A percentile compares a stretch with the other conserved stretches of the same genome.
Evolutionary conservation across 2,797 vertebrate species (phyloP).

Genomic region (Onychomys arenicola): DNA sequence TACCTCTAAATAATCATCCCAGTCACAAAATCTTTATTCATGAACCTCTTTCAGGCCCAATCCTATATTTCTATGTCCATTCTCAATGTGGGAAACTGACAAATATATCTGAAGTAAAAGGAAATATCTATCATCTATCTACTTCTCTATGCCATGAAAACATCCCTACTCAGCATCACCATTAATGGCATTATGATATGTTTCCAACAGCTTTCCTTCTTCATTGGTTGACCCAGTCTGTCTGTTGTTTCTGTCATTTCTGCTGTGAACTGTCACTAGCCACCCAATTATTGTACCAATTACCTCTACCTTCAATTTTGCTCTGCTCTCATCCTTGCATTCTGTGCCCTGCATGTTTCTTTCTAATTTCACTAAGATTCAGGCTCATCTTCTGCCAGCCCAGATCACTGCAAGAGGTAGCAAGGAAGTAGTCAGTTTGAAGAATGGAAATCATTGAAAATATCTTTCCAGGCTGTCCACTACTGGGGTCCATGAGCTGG

Average conservation of each 20-base stretch:
- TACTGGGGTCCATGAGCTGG: too few relatives aligned
- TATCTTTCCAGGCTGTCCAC: not conserved
- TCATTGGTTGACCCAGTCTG: not conserved
- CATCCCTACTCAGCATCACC: not conserved
- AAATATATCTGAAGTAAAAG: not conserved
- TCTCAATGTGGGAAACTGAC: not conserved
- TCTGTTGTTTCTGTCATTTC: not conserved
- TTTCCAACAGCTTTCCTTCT: not conserved
- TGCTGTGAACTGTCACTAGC: not conserved
- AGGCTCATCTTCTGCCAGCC: not conserved
- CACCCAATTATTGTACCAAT: not conserved
- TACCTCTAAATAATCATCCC: not conserved
- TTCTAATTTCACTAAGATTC: not conserved
- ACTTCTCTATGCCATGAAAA: not conserved
- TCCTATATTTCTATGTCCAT: not conserved
- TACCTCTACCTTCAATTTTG: not conserved
- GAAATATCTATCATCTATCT: not conserved
- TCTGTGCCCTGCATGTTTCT: not conserved
- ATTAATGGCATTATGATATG: not conserved
- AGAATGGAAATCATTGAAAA: not conserved
- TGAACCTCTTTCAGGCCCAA: not conserved
- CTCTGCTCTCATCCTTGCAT: not conserved
- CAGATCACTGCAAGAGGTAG: not conserved
- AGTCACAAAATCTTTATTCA: not conserved
- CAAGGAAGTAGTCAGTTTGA: not conserved